phyloP scores from a whole-genome alignment of 2,888 invertebrate genomes.

The Anaspis maculata region DNA sequence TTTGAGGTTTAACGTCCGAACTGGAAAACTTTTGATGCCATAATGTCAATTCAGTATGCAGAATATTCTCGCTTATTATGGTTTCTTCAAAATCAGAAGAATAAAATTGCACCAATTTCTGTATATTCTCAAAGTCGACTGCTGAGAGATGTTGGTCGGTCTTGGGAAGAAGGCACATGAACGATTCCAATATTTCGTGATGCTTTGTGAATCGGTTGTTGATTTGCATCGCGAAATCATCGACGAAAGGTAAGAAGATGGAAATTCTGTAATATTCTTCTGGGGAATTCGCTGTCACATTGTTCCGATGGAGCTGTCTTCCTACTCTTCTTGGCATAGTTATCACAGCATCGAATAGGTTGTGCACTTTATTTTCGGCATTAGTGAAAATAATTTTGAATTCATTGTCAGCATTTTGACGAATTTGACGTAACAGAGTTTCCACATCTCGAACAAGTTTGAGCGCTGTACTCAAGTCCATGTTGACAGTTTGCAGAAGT shows the following conservation, averaged over 20 bases:
- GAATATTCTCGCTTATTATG: not conserved
- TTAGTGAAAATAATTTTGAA: conserved; percentile 1
- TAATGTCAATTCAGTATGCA: not conserved
- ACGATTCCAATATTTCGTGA: not conserved
- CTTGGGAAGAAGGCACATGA: not conserved
- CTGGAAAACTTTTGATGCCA: not conserved
- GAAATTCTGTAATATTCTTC: not conserved
- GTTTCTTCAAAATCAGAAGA: not conserved
- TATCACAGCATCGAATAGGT: conserved; percentile 2
- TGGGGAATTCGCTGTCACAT: conserved; percentile 1
- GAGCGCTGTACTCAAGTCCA: not conserved
- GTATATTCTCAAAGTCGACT: not conserved
- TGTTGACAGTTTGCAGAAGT: not conserved
- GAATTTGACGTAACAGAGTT: too few relatives aligned
- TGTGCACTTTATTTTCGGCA: not conserved
- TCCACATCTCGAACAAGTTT: not conserved
- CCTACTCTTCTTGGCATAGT: conserved; percentile 1
- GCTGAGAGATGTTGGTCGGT: not conserved
- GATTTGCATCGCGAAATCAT: not conserved
- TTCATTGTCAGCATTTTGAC: conserved; percentile 1
- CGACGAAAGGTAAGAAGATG: conserved; percentile 1
- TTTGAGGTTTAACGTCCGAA: not conserved
- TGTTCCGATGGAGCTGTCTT: conserved; percentile 2
- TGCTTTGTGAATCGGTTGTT: not conserved
- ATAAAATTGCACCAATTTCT: not conserved